These are phyloP conservation scores for Drosophila paracracens DNA, from an alignment of 2,888 invertebrate genomes.

Conservation along the genomic window DNA sequence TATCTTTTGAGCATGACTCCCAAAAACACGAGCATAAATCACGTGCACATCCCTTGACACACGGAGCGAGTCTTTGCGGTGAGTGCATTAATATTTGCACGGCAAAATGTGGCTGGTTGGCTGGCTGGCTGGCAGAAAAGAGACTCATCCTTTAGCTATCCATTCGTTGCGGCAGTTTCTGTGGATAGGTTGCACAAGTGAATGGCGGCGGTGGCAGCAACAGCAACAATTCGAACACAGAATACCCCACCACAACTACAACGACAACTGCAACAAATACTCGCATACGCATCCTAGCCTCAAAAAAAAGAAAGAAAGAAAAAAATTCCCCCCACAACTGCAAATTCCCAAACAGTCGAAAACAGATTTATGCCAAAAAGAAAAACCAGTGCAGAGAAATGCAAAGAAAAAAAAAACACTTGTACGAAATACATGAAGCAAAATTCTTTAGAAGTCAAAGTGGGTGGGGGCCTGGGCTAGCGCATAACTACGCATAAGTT, in stretches of 20 bases:
- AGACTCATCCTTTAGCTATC: conserved; percentile 19
- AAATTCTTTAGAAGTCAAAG: conserved; percentile 23
- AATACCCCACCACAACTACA: neutral
- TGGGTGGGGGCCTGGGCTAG: neutral
- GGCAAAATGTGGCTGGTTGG: conserved; percentile 68
- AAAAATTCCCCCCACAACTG: conserved; percentile 31
- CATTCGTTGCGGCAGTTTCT: conserved; percentile 51
- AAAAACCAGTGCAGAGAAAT: conserved; percentile 12
- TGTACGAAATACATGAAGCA: conserved; percentile 6
- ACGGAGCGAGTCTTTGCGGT: conserved; percentile 16
- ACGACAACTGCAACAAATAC: conserved; percentile 2
- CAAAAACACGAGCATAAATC: conserved; percentile 2
- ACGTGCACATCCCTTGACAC: conserved; percentile 32
- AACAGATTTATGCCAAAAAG: conserved; percentile 64
- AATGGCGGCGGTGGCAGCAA: conserved; percentile 33
- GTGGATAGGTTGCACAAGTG: conserved; percentile 49
- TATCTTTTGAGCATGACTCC: neutral
- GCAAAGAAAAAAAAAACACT: neutral
- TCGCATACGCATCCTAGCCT: conserved; percentile 1
- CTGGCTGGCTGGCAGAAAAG: conserved; percentile 12
- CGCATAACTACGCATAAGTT: conserved; percentile 28
- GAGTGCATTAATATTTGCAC: conserved; percentile 75
- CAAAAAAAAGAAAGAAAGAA: conserved; percentile 17
- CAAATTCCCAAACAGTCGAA: conserved; percentile 63
- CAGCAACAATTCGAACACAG: conserved; percentile 22